phyloP scores from a whole-genome alignment of 1,140 invertebrate species.

The Pogonomyrmex barbatus region DNA sequence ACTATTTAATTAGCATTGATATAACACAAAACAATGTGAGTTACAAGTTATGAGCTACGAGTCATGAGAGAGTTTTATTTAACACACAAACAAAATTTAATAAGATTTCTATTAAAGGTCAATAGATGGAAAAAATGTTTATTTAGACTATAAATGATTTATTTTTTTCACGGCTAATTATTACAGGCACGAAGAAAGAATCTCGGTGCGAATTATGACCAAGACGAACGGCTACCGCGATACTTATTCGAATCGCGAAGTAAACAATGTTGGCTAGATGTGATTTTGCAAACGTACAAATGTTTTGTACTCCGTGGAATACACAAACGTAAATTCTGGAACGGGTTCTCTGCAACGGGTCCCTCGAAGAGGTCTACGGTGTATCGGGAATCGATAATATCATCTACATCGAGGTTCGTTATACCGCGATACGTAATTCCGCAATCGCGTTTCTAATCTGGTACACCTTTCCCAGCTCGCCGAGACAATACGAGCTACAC shows the following conservation, averaged over 20 bases:
- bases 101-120: background rate
- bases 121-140: background rate
- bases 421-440: background rate
- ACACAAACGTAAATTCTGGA: background rate
- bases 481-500: slow-evolving; percentile 5
- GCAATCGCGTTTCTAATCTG: slow-evolving; percentile 11
- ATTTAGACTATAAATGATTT: background rate
- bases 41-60: background rate
- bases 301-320: slow-evolving; percentile 73
- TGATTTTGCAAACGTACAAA: slow-evolving; percentile 83
- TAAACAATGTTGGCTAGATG: slow-evolving; percentile 83
- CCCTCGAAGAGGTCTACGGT: background rate
- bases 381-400: background rate
- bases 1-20: slow-evolving; percentile 71
- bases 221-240: slow-evolving; percentile 30
- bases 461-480: background rate
- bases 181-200: slow-evolving; percentile 18
- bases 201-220: background rate
- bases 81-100: background rate
- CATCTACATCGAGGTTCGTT: slow-evolving; percentile 21
- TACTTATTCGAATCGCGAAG: slow-evolving; percentile 73
- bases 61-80: background rate
- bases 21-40: slow-evolving; percentile 25
- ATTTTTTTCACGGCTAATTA: background rate
- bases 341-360: background rate